Evolutionary conservation across 2,888 invertebrate species (phyloP), one percentile per base, ranked within the genome.

Genomic region (Ophonus ardosiacus): DNA sequence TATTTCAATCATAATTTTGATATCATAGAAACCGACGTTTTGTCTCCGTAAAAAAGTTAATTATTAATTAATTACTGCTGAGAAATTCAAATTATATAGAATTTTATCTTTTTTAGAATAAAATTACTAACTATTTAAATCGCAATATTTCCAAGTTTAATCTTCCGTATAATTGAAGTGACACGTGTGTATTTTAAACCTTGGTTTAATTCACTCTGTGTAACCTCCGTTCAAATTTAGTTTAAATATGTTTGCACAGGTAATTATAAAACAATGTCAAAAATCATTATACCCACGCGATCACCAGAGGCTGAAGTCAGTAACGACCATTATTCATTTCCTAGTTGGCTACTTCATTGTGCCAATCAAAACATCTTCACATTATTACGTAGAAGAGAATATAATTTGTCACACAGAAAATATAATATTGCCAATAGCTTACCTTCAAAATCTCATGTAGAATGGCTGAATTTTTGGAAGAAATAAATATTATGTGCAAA

Each of bases 181-280:
- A 1, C 63, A 63, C 18, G 63, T 63, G 24, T 63, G 13, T 24
- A 5, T 8, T 15, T 59, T 7, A 21, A 63, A 18, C 63, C 63
- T 63, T 63, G 63, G 63, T 63, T 63, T 63, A 10, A 59, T 59
- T 59, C 59, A 56, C 5, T 31, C 31, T 18, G 15, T 17, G 59
- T 63, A 21, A 63, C 63, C 63, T 21, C 24, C 7, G 6, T 21
- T 10, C 8, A 21, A 63, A 63, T 18, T 15, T 63, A 21, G 63
- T 63, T 4, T 63, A 63, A 63, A 10, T 65, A 65, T 24, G 65
- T 65, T 10, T 65, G 8, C n/a, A 13, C 31, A 38, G 21, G 7
- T 68, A 13, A 68, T 68, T 68, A 65, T 31, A 13, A 65, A 65
- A 31, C 65, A 65, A 65, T 31, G 65, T 65, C 65, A 65, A 65